Evolutionary conservation across 2,113 vertebrate genomes (phyloP).

Genomic region (Microtus ochrogaster): DNA sequence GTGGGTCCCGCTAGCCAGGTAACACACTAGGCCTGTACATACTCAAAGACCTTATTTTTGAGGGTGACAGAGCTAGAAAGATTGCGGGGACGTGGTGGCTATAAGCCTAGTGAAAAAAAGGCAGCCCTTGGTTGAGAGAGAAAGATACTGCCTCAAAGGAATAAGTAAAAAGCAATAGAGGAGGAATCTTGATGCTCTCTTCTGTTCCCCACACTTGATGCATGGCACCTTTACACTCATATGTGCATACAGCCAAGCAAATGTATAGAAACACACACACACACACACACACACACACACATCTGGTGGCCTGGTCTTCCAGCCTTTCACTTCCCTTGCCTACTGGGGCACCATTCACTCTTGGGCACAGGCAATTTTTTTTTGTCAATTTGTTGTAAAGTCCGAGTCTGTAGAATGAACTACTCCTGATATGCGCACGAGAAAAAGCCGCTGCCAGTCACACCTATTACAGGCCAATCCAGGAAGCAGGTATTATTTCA

Average conservation of each 20-base stretch:
- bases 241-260: not conserved
- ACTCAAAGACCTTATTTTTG: not conserved
- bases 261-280: not conserved
- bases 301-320: constrained; percentile 68
- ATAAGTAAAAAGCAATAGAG: not conserved
- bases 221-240: too few relatives aligned
- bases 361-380: constrained; percentile 40
- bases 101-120: not conserved
- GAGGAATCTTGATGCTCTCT: not conserved
- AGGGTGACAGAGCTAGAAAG: not conserved
- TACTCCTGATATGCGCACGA: not conserved
- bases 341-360: constrained; percentile 69
- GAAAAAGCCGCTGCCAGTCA: not conserved
- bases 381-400: not conserved
- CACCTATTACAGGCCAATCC: constrained; percentile 47
- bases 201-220: not conserved
- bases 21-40: too few relatives aligned
- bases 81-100: not conserved
- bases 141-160: not conserved
- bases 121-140: not conserved
- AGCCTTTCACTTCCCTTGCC: constrained; percentile 63
- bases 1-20: not conserved
- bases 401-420: constrained; percentile 40
- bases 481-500: constrained; percentile 55
- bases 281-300: not conserved